Conservation (phyloP, 2,797 vertebrate species). For the Scarus forsteni region DNA sequence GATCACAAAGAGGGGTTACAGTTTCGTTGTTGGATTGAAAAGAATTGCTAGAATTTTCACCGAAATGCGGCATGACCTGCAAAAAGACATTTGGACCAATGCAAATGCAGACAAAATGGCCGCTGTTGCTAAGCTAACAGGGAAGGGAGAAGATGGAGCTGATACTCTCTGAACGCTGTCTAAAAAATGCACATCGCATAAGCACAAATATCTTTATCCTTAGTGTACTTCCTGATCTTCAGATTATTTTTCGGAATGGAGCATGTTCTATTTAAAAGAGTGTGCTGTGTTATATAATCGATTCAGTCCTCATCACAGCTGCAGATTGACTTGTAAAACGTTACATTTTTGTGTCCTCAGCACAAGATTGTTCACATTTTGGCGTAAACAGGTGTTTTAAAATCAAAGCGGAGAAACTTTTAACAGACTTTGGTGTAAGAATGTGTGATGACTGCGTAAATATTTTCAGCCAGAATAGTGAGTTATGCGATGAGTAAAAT, state of each 20-base stretch:
- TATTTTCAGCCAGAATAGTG: slow-evolving; percentile 62
- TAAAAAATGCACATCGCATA: slow-evolving; percentile 16
- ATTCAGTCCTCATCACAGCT: slow-evolving; percentile 15
- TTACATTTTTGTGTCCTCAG: slow-evolving; percentile 1
- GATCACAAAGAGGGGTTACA: slow-evolving; percentile 10
- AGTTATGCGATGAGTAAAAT: slow-evolving; percentile 76
- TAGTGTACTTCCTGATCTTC: too few species aligned
- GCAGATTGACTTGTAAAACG: slow-evolving; percentile 16
- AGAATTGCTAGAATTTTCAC: slow-evolving; percentile 20
- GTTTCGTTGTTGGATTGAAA: background rate
- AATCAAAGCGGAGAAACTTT: slow-evolving; percentile 8
- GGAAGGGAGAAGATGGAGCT: slow-evolving; percentile 73
- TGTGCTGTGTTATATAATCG: background rate
- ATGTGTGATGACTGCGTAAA: slow-evolving; percentile 62
- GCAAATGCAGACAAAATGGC: slow-evolving; percentile 85
- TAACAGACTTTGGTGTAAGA: slow-evolving; percentile 32
- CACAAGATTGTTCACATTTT: slow-evolving; percentile 14
- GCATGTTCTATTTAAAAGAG: background rate
- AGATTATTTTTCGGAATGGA: too few species aligned
- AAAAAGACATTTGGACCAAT: slow-evolving; percentile 48
- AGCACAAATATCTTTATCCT: background rate
- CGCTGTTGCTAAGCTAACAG: slow-evolving; percentile 78
- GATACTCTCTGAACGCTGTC: slow-evolving; percentile 49
- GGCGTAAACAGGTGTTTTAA: slow-evolving; percentile 33
- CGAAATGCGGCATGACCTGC: slow-evolving; percentile 43